phyloP scores from a whole-genome alignment of 2,888 invertebrate genomes.

The Hypsopygia costalis region DNA sequence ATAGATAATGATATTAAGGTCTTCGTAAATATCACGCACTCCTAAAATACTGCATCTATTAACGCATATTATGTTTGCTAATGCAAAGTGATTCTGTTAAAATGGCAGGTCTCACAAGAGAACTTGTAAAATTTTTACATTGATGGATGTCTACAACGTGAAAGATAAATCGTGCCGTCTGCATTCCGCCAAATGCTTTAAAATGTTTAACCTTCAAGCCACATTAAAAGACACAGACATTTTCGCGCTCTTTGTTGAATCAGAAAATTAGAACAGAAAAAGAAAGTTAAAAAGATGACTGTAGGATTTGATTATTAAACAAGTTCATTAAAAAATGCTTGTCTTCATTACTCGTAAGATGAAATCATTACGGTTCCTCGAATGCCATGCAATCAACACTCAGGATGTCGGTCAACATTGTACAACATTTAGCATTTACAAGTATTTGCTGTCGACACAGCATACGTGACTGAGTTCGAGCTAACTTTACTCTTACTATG shows the following conservation, averaged over 20 bases:
- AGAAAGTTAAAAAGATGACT: not conserved
- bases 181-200: too few species aligned
- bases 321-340: not conserved
- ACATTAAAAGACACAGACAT: not conserved
- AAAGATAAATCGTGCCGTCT: too few species aligned
- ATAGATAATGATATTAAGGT: too few species aligned
- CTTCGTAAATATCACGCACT: too few species aligned
- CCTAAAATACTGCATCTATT: too few species aligned
- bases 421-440: constrained; percentile 9
- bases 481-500: too few species aligned
- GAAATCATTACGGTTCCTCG: constrained; percentile 6
- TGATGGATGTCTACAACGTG: too few species aligned
- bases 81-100: too few species aligned
- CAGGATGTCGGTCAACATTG: constrained; percentile 8
- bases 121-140: too few species aligned
- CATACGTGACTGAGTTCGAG: constrained; percentile 6
- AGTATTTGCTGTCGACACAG: constrained; percentile 3
- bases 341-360: constrained; percentile 2
- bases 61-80: too few species aligned
- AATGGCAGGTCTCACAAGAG: not conserved
- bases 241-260: too few species aligned
- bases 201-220: too few species aligned
- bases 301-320: not conserved
- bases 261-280: not conserved
- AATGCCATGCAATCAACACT: constrained; percentile 10